Evolutionary conservation across 2,113 vertebrate species (phyloP).

Genomic region (Carassius gibelio): DNA sequence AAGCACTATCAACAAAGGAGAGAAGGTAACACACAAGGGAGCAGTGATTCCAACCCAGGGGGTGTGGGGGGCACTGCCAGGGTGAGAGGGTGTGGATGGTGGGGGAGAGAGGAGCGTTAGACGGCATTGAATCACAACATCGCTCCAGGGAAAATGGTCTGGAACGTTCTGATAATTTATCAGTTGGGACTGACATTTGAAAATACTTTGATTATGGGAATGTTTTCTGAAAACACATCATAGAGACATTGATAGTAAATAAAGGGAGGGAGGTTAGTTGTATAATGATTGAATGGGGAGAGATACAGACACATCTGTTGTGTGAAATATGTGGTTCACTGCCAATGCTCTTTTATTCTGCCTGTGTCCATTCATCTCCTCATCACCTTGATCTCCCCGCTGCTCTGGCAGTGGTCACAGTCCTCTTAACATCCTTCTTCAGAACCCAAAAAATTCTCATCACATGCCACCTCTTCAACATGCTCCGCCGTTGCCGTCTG

Average conservation of each 20-base stretch:
- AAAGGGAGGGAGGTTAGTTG: neutral
- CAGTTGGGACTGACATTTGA: neutral
- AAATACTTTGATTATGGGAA: neutral
- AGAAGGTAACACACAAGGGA: slow-evolving; percentile 75
- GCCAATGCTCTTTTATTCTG: slow-evolving; percentile 1
- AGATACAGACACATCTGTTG: neutral
- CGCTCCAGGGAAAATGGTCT: neutral
- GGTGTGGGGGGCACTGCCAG: slow-evolving; percentile 35
- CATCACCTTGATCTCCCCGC: slow-evolving; percentile 37
- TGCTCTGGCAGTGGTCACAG: slow-evolving; percentile 45
- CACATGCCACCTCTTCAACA: slow-evolving; percentile 41
- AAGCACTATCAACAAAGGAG: slow-evolving; percentile 80
- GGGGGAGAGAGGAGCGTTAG: slow-evolving; percentile 1
- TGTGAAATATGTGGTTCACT: neutral
- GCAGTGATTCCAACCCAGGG: slow-evolving; percentile 51
- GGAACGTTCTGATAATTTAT: neutral
- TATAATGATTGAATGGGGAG: neutral
- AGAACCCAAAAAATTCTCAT: slow-evolving; percentile 25
- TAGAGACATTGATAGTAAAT: neutral
- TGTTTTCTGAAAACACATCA: neutral
- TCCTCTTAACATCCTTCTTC: slow-evolving; percentile 34
- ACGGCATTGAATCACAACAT: slow-evolving; percentile 9
- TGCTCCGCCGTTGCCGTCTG: slow-evolving; percentile 35
- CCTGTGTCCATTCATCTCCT: slow-evolving; percentile 18
- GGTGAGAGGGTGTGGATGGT: slow-evolving; percentile 33